Evolutionary conservation across 2,113 vertebrate species (phyloP), one percentile per base, ranked within the genome.

Genomic region (Serinus canaria): DNA sequence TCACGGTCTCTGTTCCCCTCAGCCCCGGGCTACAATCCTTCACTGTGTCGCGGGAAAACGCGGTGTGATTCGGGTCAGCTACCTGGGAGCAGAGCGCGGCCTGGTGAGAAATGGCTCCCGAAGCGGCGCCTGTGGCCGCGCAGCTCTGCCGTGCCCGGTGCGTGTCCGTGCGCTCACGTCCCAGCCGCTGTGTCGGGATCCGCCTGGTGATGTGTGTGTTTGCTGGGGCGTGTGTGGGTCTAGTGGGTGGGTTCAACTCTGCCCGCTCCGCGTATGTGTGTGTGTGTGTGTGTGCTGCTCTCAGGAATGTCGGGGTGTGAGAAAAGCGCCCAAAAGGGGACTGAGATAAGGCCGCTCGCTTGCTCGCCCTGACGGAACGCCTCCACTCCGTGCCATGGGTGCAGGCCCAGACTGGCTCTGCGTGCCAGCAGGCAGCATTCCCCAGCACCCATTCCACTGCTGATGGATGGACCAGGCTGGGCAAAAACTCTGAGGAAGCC

Each of bases 261-360:
- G 68, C 52, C 2, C 5, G 3, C 43, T 18, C 3, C 0, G 16
- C 1, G 13, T 62, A 20, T 49, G 58, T 12, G 52, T 53, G 27
- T 52, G 10, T 30, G 58, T 12, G 52, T 53, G 27, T 52, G 10
- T 30, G 52, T 30, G 52, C 52, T 53, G 52, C 16, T 58, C 59
- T 80, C 22, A 28, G 35, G 50, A 25, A 89, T 17, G 19, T 0
- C 11, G 69, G 81, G 89, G 60, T 81, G 86, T 89, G 87, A 79
- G 83, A 69, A 77, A 28, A 22, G 43, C 22, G n/a, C 44, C 66
- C 46, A 50, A 94, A 69, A 13, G 31, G 73, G 73, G 89, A 60
- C 46, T 6, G 66, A 92, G 94, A 95, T 96, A 96, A 97, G 67
- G 85, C 23, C 43, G 68, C 41, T 15, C 13, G 41, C 52, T 53